Base-by-base conservation (phyloP, 2,888 invertebrate genomes). In the Dryocosmus kuriphilus region DNA sequence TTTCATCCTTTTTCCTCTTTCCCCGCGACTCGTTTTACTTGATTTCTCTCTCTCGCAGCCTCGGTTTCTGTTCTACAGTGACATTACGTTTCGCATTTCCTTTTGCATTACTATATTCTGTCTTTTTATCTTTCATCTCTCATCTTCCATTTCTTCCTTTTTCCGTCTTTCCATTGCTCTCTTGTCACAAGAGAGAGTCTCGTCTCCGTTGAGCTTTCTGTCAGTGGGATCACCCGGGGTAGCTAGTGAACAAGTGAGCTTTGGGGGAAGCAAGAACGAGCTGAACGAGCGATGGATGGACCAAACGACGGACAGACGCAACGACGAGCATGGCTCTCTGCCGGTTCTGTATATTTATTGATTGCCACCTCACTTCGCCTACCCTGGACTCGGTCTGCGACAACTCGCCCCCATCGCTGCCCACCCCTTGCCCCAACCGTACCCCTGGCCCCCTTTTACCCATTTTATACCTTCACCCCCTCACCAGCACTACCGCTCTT, bases 301-400 rank as follows among this genome's bases (percentile, higher is more conserved):
- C 71, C 62, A 79, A 77, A 75, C 32, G 84, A 81, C 82, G 79
- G 81, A 83, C 83, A 81, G 79, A 84, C 84, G 82, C 85, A 84
- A 85, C 85, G 83, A 84, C 84, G 84, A 83, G 77, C 84, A 71
- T 71, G 80, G 67, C 79, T 83, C 83, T 81, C 83, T 79, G 85
- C 82, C 80, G 87, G 88, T 90, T 90, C 90, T 90, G 90, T 90
- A 91, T 91, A 90, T 90, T 90, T 91, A 91, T 91, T 90, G 91
- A 91, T 91, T 91, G 90, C 91, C 90, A 90, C 90, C 89, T 90
- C 90, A 88, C 86, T 86, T 89, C 86, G 84, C 85, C 86, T 85
- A 84, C 85, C 84, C 83, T 84, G 87, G 84, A 85, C 86, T 85
- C 86, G 85, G 62, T 81, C 75, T 75, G 24, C 57, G 61, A 62